These are phyloP conservation scores for Stenopsyche tienmushanensis DNA, from an alignment of 1,140 invertebrate genomes.

Conservation along the genomic window DNA sequence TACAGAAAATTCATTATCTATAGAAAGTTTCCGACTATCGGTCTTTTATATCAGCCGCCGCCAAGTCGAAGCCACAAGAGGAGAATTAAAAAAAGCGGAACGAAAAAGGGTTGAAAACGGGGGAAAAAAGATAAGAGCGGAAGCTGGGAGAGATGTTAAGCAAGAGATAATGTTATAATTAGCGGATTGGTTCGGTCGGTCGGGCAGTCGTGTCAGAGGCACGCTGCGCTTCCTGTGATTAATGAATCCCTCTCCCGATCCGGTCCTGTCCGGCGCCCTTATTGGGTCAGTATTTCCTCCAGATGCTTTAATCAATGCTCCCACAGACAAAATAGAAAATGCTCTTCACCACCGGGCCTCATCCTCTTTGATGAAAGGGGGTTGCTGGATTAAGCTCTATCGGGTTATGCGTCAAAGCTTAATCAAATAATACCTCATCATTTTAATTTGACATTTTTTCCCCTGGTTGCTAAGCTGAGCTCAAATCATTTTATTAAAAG, in stretches of 20 bases:
- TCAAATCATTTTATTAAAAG: too few relatives aligned
- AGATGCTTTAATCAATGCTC: constrained; percentile 7
- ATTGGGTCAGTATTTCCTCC: background rate
- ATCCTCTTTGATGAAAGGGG: too few relatives aligned
- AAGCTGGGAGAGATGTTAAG: constrained; percentile 19
- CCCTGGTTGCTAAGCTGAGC: too few relatives aligned
- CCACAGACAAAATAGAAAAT: background rate
- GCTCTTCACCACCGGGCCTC: too few relatives aligned
- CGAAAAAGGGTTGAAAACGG: background rate
- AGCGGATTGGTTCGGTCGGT: background rate
- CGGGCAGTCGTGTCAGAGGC: constrained; percentile 7
- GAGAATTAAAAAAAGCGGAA: background rate
- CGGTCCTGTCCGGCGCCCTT: background rate
- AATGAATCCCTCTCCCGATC: constrained; percentile 20
- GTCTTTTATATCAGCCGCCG: too few relatives aligned
- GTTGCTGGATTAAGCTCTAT: too few relatives aligned
- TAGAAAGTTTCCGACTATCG: too few relatives aligned
- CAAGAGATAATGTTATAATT: constrained; percentile 38
- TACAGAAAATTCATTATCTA: too few relatives aligned
- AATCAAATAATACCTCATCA: too few relatives aligned
- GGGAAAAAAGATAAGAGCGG: background rate
- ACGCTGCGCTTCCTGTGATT: constrained; percentile 25
- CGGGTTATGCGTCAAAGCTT: too few relatives aligned
- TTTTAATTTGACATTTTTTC: too few relatives aligned
- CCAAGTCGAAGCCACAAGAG: too few relatives aligned